phyloP scores from a whole-genome alignment of 2,797 vertebrate genomes.

The Arctocebus calabarensis region DNA sequence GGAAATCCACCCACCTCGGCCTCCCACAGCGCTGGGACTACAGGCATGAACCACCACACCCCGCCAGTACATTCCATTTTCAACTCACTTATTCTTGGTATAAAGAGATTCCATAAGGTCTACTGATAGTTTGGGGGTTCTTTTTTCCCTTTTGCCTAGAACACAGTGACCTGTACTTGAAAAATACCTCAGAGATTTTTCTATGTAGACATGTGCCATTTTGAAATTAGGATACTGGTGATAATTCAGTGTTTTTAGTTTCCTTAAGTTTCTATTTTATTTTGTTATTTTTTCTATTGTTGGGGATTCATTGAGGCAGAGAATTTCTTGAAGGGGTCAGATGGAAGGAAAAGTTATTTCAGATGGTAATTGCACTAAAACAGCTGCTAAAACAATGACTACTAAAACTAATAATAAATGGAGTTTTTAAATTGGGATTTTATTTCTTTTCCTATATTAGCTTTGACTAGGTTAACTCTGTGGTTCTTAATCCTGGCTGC shows the following conservation, averaged over 20 bases:
- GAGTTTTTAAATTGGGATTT: neutral
- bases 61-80: neutral
- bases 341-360: neutral
- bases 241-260: neutral
- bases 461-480: constrained; percentile 11
- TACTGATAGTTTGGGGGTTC: neutral
- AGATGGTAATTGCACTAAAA: neutral
- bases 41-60: too few relatives aligned
- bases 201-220: neutral
- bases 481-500: neutral
- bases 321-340: constrained; percentile 6
- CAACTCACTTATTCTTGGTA: neutral
- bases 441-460: neutral
- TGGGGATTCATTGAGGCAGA: too few relatives aligned
- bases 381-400: neutral
- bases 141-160: neutral
- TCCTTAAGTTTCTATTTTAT: neutral
- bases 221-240: neutral
- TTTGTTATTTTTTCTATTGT: neutral
- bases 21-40: too few relatives aligned
- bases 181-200: neutral
- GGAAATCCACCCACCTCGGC: too few relatives aligned
- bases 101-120: neutral
- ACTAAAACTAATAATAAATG: neutral
- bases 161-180: neutral